Evolutionary conservation across 1,140 invertebrate species (phyloP).

Genomic region (Tetragnatha versicolor): DNA sequence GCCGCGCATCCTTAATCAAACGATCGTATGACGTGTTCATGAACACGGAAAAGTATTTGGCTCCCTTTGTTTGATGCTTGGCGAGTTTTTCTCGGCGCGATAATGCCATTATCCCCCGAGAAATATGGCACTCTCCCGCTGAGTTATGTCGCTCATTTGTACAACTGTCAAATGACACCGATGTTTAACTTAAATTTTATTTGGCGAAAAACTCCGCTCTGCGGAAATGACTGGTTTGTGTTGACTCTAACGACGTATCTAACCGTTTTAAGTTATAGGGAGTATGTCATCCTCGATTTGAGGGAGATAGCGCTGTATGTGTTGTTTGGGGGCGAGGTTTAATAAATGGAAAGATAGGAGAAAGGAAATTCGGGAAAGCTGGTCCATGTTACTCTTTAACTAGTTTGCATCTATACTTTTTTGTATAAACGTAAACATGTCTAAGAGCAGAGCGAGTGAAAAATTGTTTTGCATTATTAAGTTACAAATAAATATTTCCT

Average conservation of each 20-base stretch:
- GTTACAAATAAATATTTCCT: no score
- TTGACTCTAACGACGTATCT: background rate
- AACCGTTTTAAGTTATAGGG: no score
- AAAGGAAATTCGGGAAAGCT: no score
- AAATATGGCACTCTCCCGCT: background rate
- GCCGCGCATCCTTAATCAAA: conserved; percentile 21
- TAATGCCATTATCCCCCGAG: conserved; percentile 5
- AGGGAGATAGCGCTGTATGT: no score
- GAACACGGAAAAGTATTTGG: conserved; percentile 16
- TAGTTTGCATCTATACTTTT: no score
- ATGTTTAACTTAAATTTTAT: conserved; percentile 15
- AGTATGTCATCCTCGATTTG: no score
- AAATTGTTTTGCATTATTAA: no score
- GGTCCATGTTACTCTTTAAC: no score
- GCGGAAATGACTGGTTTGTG: background rate
- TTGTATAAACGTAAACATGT: no score
- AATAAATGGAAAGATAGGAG: no score
- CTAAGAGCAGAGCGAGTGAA: no score
- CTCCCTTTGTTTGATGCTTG: background rate
- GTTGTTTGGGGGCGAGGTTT: no score
- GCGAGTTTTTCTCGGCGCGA: background rate
- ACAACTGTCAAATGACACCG: background rate
- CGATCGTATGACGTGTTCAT: conserved; percentile 19
- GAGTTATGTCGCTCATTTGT: conserved; percentile 25
- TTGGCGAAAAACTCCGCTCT: background rate